Base-by-base conservation (phyloP, 2,888 invertebrate species). In the Lithophane semibrunnea region DNA sequence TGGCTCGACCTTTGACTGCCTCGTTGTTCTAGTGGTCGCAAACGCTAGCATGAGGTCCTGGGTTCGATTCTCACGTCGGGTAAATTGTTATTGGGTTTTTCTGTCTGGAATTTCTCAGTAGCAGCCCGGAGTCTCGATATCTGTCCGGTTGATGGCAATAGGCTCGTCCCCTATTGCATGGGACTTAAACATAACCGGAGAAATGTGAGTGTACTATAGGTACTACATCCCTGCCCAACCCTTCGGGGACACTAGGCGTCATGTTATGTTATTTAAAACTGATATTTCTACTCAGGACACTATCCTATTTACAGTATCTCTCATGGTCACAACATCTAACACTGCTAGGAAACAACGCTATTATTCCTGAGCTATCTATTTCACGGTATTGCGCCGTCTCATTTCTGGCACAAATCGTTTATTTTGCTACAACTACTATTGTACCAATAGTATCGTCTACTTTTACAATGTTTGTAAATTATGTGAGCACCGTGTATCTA, bases 361-460 rank as follows among this genome's bases (percentile, higher is more conserved):
- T 79, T 74, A 79, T 58, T 64, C 56, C 56, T 49, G n/a, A 21
- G 56, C 56, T 79, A 78, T 78, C 73, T 49, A 74, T 79, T 73
- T 74, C 79, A 65, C 64, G 58, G 74, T 79, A 58, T 74, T 68
- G 68, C 24, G 13, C 56, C 8, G 63, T 58, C 68, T 68, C 37
- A 37, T 74, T 64, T 68, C 52, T 65, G 29, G 24, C 21, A 12
- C 44, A 24, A 47, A 47, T 54, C 44, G 37, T 75, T 66, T 74
- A 52, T 74, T 63, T 47, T 37, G n/a, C 58, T 74, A 18, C 49
- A 64, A 44, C 42, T 68, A 64, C 44, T 52, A 68, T 49, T 47
- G 67, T 63, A 44, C 2, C 7, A 47, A 47, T 44, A n/a, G 54
- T 24, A 29, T 29, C 29, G 29, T 29, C 29, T 29, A 29, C 29